Percentiles rank a stretch among this genome's conserved stretches.
Conservation (phyloP, 2,888 invertebrate species). For the Lasiommata megera region DNA sequence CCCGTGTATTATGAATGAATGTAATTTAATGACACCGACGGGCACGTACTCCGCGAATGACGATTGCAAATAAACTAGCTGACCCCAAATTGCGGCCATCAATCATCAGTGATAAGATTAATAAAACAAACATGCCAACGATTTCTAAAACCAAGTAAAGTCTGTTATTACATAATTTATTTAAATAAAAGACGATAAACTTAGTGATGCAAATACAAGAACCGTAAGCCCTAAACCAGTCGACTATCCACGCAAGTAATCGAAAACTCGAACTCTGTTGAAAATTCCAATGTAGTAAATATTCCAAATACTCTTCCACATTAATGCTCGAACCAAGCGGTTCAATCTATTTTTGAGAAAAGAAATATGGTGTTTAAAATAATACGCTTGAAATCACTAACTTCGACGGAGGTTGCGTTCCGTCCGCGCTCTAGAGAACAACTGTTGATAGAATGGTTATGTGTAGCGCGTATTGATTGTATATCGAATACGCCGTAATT, state of each 20-base stretch:
- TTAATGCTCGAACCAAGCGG: slow-evolving; percentile 17
- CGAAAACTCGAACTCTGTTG: slow-evolving; percentile 19
- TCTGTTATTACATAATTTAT: slow-evolving; percentile 15
- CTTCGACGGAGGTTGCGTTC: slow-evolving; percentile 49
- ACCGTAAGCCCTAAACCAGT: slow-evolving; percentile 14
- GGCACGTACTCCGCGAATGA: slow-evolving; percentile 11
- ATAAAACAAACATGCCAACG: slow-evolving; percentile 17
- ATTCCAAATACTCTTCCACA: slow-evolving; percentile 19
- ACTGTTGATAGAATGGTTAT: slow-evolving; percentile 62
- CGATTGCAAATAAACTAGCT: slow-evolving; percentile 21
- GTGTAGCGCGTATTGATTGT: slow-evolving; percentile 64
- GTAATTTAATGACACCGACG: slow-evolving; percentile 15
- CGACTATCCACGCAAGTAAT: slow-evolving; percentile 7
- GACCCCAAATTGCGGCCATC: slow-evolving; percentile 22
- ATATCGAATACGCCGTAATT: slow-evolving; percentile 69
- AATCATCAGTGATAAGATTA: slow-evolving; percentile 29
- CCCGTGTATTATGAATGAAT: slow-evolving; percentile 23
- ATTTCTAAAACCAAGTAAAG: slow-evolving; percentile 6
- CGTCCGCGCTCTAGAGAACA: slow-evolving; percentile 61
- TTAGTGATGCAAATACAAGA: slow-evolving; percentile 6
- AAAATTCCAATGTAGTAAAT: slow-evolving; percentile 12
- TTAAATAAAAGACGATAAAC: slow-evolving; percentile 13
- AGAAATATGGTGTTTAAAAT: slow-evolving; percentile 26
- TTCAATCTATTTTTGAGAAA: slow-evolving; percentile 19
- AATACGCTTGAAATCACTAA: slow-evolving; percentile 33